A percentile compares a stretch with the other conserved stretches of the same genome.
These are phyloP conservation scores for Amphilophus citrinellus DNA, from an alignment of 2,113 vertebrate genomes.

Conservation along the genomic window DNA sequence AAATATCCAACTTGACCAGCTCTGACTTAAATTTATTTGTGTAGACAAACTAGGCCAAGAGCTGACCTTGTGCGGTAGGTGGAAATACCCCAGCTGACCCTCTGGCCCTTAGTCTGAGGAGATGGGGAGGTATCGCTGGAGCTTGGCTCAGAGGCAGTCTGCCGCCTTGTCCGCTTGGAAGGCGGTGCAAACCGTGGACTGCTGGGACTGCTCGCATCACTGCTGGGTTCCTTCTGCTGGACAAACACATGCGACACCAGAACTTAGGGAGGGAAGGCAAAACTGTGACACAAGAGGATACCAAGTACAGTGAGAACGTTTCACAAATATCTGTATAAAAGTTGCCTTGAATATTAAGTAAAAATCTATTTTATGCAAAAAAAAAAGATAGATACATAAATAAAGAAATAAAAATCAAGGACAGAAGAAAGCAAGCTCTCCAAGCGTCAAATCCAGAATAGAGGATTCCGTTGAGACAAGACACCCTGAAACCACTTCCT, in stretches of 20 bases:
- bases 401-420: background rate
- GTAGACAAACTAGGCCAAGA: background rate
- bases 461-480: background rate
- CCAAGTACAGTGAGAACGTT: background rate
- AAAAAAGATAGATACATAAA: too few relatives aligned
- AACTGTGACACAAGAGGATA: background rate
- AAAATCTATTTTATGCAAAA: background rate
- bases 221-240: constrained; percentile 90
- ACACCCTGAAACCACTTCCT: constrained; percentile 25
- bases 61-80: constrained; percentile 91
- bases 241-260: constrained; percentile 7
- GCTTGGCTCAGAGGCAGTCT: constrained; percentile 90
- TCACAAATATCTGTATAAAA: background rate
- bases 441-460: background rate
- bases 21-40: background rate
- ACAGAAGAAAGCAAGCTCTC: background rate
- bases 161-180: constrained; percentile 91
- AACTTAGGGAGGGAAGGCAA: background rate
- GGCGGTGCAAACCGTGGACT: constrained; percentile 92
- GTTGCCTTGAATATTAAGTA: background rate
- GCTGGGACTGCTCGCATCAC: constrained; percentile 93
- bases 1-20: rapidly evolving
- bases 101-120: constrained; percentile 89
- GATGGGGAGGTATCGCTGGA: constrained; percentile 95
- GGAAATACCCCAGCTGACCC: constrained; percentile 93